phyloP scores from a whole-genome alignment of 2,888 invertebrate species.

The Elmis aenea region DNA sequence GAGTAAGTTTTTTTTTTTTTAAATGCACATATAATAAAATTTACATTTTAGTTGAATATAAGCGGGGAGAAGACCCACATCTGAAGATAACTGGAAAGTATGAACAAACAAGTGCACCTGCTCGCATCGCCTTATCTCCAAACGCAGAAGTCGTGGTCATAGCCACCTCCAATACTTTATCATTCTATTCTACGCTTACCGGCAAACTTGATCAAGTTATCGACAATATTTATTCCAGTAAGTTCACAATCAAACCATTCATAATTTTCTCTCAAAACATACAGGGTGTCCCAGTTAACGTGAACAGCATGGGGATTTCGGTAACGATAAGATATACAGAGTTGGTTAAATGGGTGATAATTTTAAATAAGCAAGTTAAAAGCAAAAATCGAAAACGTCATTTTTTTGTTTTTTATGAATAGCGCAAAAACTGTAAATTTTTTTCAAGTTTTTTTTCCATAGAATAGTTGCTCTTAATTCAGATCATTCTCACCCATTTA shows the following conservation, averaged over 20 bases:
- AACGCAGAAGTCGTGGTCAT: slow-evolving; percentile 74
- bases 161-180: slow-evolving; percentile 58
- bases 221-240: slow-evolving; percentile 60
- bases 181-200: slow-evolving; percentile 65
- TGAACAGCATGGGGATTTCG: no score
- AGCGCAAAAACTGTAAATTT: no score
- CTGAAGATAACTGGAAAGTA: slow-evolving; percentile 62
- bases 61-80: slow-evolving; percentile 72
- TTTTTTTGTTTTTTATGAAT: no score
- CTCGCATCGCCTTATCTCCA: slow-evolving; percentile 69
- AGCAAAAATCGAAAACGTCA: no score
- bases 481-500: no score
- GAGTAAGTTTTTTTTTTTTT: no score
- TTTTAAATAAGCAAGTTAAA: no score
- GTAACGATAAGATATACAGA: no score
- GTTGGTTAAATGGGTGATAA: no score
- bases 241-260: slow-evolving; percentile 7
- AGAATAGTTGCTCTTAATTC: no score
- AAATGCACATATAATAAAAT: background rate
- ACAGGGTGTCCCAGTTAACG: no score
- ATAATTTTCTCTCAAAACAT: background rate
- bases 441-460: no score
- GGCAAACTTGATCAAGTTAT: slow-evolving; percentile 63
- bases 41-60: slow-evolving; percentile 73
- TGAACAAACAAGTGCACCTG: slow-evolving; percentile 52